Evolutionary conservation across 2,113 vertebrate species (phyloP).

Genomic region (Miniopterus natalensis): DNA sequence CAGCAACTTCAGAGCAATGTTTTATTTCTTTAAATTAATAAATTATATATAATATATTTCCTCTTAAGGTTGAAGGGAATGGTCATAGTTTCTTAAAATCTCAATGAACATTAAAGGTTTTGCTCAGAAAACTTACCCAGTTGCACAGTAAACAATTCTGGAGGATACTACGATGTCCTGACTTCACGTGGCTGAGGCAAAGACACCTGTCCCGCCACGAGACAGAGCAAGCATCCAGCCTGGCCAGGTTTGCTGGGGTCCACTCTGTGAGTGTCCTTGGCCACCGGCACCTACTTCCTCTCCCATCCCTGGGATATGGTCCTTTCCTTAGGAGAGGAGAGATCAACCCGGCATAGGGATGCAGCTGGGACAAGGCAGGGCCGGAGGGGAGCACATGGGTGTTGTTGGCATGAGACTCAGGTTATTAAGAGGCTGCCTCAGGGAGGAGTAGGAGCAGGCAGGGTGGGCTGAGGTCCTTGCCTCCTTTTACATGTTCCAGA

Average conservation of each 20-base stretch:
- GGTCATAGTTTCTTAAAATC: neutral
- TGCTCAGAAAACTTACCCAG: neutral
- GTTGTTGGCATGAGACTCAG: fast-evolving
- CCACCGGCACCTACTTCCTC: neutral
- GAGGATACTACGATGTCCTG: fast-evolving
- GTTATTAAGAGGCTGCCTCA: neutral
- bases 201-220: fast-evolving
- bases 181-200: fast-evolving
- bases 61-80: neutral
- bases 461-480: no score
- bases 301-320: fast-evolving
- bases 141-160: neutral
- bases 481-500: neutral
- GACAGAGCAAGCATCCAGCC: fast-evolving
- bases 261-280: fast-evolving
- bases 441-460: neutral
- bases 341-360: no score
- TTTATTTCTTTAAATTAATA: neutral
- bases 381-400: fast-evolving
- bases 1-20: neutral
- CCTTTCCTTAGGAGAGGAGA: neutral
- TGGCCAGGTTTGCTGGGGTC: no score
- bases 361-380: no score
- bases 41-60: neutral
- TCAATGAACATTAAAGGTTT: neutral